Conservation (phyloP, 2,797 vertebrate species). For the Epinephelus awoara region DNA sequence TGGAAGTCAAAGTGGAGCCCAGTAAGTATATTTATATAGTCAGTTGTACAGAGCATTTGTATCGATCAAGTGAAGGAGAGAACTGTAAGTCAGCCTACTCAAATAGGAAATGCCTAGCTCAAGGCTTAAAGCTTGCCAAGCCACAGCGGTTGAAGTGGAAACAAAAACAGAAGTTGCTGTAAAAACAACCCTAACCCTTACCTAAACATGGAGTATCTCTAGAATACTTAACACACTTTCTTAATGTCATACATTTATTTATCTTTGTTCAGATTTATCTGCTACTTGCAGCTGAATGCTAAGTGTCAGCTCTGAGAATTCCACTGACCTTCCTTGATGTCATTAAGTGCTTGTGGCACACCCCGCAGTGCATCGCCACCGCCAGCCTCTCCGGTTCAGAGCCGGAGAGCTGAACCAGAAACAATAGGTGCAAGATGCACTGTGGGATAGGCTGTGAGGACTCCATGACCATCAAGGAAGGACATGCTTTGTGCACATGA, state of each 20-base stretch:
- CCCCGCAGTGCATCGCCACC: conserved; percentile 33
- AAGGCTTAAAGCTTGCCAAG: background rate
- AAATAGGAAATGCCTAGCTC: background rate
- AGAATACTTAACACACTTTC: background rate
- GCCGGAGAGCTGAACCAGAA: conserved; percentile 60
- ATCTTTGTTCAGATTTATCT: background rate
- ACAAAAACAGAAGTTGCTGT: background rate
- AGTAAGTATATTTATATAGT: background rate
- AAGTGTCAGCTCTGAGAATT: conserved; percentile 36
- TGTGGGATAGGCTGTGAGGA: conserved; percentile 47
- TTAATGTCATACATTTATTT: background rate
- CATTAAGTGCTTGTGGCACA: conserved; percentile 49
- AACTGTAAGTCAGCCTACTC: background rate
- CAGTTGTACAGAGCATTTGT: background rate
- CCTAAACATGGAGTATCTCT: background rate
- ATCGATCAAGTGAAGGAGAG: conserved; percentile 5
- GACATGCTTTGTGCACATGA: conserved; percentile 58
- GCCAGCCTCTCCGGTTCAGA: conserved; percentile 43
- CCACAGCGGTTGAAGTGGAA: background rate
- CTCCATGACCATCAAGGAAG: conserved; percentile 56
- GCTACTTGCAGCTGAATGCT: conserved; percentile 21
- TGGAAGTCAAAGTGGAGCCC: background rate
- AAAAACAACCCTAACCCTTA: background rate
- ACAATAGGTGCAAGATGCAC: conserved; percentile 57
- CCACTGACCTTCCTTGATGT: conserved; percentile 54